phyloP scores from a whole-genome alignment of 2,888 invertebrate species.

The Aquatica leii region DNA sequence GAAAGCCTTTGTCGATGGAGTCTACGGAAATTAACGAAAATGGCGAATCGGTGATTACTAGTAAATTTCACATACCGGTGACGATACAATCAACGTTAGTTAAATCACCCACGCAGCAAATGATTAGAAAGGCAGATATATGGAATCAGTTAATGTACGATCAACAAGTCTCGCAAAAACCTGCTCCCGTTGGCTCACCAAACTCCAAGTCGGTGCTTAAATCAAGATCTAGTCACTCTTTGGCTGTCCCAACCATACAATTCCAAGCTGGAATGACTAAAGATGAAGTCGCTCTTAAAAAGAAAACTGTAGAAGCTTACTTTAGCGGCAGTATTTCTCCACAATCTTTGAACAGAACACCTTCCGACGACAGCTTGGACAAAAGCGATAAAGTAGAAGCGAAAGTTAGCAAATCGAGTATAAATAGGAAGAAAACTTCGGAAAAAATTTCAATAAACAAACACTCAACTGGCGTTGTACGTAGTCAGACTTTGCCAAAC shows the following conservation, averaged over 20 bases:
- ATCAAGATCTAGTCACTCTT: slow-evolving; percentile 78
- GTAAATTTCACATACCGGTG: slow-evolving; percentile 60
- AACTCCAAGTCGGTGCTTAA: slow-evolving; percentile 61
- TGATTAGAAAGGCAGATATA: slow-evolving; percentile 73
- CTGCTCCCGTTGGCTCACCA: slow-evolving; percentile 59
- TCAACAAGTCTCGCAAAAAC: slow-evolving; percentile 51
- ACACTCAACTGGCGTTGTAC: slow-evolving; percentile 63
- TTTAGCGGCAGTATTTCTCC: slow-evolving; percentile 66
- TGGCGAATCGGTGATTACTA: slow-evolving; percentile 59
- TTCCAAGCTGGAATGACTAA: slow-evolving; percentile 79
- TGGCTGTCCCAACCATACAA: slow-evolving; percentile 75
- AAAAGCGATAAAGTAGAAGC: slow-evolving; percentile 25
- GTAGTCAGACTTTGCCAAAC: slow-evolving; percentile 81
- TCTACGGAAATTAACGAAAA: slow-evolving; percentile 55
- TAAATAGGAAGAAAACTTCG: slow-evolving; percentile 63
- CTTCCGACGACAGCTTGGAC: slow-evolving; percentile 41
- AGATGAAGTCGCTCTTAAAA: slow-evolving; percentile 74
- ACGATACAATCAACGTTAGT: slow-evolving; percentile 34
- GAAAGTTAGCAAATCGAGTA: slow-evolving; percentile 46
- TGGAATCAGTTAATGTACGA: slow-evolving; percentile 76
- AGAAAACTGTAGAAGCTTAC: slow-evolving; percentile 77
- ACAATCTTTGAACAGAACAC: slow-evolving; percentile 41
- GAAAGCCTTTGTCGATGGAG: slow-evolving; percentile 46
- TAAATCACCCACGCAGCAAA: slow-evolving; percentile 25
- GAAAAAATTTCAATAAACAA: slow-evolving; percentile 61